phyloP scores from a whole-genome alignment of 1,140 invertebrate genomes.

The Drosophila sproati region DNA sequence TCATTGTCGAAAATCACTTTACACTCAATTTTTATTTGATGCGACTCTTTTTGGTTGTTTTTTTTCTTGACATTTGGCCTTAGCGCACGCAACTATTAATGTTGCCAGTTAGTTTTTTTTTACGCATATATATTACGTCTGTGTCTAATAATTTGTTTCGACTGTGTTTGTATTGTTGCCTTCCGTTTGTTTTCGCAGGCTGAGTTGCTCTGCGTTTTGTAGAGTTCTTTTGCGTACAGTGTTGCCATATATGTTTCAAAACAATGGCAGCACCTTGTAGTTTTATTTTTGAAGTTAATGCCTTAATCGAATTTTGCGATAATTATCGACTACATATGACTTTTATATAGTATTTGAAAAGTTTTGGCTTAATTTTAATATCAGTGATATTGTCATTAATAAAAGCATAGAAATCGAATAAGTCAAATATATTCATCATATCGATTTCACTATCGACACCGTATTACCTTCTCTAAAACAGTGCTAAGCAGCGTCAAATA shows the following conservation, averaged over 20 bases:
- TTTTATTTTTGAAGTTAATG: too few relatives aligned
- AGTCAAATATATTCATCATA: too few relatives aligned
- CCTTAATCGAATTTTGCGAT: background rate
- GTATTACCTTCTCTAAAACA: slow-evolving; percentile 2
- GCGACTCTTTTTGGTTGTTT: slow-evolving; percentile 24
- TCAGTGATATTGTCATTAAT: too few relatives aligned
- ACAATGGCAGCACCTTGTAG: background rate
- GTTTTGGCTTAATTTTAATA: background rate
- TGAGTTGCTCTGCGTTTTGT: slow-evolving; percentile 53
- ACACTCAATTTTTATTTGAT: slow-evolving; percentile 51
- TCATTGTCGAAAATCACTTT: slow-evolving; percentile 52
- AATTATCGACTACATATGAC: background rate
- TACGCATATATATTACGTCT: slow-evolving; percentile 57
- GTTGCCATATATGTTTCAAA: slow-evolving; percentile 39
- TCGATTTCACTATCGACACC: slow-evolving; percentile 10
- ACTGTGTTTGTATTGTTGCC: slow-evolving; percentile 62
- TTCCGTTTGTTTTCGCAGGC: slow-evolving; percentile 61
- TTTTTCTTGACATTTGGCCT: slow-evolving; percentile 59
- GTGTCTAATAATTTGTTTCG: slow-evolving; percentile 46
- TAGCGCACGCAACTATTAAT: slow-evolving; percentile 43
- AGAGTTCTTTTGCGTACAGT: slow-evolving; percentile 45
- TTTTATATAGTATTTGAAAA: background rate
- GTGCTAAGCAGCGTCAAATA: slow-evolving; percentile 20
- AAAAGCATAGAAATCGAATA: too few relatives aligned
- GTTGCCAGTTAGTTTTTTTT: slow-evolving; percentile 68